A percentile compares a stretch with the other conserved stretches of the same genome.
Conservation (phyloP, 2,797 vertebrate species). For the Sebastes cheni region DNA sequence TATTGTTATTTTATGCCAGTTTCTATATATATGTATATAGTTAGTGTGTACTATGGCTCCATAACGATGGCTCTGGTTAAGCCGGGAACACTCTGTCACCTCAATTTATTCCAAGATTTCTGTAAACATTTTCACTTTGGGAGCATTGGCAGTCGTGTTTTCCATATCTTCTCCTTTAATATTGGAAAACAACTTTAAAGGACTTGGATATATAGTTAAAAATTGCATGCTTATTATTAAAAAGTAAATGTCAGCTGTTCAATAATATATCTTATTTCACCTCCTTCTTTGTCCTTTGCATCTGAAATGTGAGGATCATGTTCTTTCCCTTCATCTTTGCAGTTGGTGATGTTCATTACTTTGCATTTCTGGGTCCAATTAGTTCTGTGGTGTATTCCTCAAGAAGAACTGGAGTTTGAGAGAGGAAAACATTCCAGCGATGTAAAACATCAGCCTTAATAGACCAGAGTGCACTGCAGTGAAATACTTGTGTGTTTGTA, state of each 20-base stretch:
- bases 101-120: slow-evolving; percentile 22
- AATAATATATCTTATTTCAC: neutral
- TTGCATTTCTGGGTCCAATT: slow-evolving; percentile 22
- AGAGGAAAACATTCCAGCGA: slow-evolving; percentile 10
- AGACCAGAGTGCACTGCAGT: slow-evolving; percentile 1
- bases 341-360: neutral
- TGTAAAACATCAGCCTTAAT: slow-evolving; percentile 14
- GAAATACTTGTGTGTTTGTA: slow-evolving; percentile 13
- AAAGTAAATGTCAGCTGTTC: neutral
- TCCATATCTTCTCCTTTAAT: neutral
- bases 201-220: neutral
- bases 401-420: slow-evolving; percentile 8
- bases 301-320: neutral
- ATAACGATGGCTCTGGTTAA: neutral
- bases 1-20: neutral
- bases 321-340: neutral
- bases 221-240: neutral
- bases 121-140: slow-evolving; percentile 22
- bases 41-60: neutral
- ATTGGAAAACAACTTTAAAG: neutral
- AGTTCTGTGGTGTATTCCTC: neutral
- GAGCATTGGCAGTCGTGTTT: neutral
- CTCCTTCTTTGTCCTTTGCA: neutral
- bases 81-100: slow-evolving; percentile 24
- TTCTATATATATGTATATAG: neutral